Conservation (phyloP, 2,888 invertebrate species). For the Leptinotarsa tumamoca region DNA sequence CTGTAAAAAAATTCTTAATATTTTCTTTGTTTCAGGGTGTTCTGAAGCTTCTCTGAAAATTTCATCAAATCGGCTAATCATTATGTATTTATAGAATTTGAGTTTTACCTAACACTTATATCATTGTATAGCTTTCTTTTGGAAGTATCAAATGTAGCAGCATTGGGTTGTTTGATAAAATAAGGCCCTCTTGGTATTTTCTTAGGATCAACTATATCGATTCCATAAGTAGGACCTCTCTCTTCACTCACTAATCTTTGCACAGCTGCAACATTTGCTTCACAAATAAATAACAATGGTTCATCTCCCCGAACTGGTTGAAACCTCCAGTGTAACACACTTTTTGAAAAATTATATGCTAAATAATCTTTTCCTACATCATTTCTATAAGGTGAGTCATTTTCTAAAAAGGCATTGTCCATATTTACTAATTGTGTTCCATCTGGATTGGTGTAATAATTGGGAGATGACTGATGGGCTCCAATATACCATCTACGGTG, state of each 20-base stretch:
- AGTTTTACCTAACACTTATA: constrained; percentile 73
- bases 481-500: constrained; percentile 90
- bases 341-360: constrained; percentile 81
- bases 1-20: no score
- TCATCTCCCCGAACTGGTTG: constrained; percentile 84
- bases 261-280: constrained; percentile 81
- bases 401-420: constrained; percentile 80
- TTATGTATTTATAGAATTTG: no score
- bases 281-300: constrained; percentile 86
- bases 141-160: constrained; percentile 86
- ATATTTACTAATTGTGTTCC: constrained; percentile 81
- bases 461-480: constrained; percentile 79
- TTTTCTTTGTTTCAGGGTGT: no score
- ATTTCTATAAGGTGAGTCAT: constrained; percentile 65
- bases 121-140: constrained; percentile 78
- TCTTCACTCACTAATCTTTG: constrained; percentile 79
- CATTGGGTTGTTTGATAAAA: constrained; percentile 86
- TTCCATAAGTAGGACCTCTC: constrained; percentile 86
- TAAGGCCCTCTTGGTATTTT: constrained; percentile 89
- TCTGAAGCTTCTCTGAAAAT: no score
- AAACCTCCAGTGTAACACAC: constrained; percentile 85
- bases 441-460: constrained; percentile 89
- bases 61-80: no score
- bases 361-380: constrained; percentile 74
- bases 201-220: constrained; percentile 83